These are phyloP conservation scores for Callimorpha dominula DNA, from an alignment of 2,888 invertebrate genomes.

Conservation along the genomic window DNA sequence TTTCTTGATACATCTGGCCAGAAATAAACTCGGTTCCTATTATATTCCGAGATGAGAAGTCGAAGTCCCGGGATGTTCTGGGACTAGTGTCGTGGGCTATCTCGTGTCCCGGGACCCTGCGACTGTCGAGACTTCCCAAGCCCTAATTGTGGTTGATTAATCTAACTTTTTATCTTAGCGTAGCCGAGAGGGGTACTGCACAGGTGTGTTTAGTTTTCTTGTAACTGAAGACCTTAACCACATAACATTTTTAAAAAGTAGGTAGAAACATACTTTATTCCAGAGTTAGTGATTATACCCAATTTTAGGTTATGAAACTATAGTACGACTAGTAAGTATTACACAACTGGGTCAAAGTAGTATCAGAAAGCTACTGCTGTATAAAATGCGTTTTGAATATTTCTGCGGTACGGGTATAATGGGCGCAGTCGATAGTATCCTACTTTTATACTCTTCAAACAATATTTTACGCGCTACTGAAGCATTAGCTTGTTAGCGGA, in stretches of 20 bases:
- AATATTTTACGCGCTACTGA: background rate
- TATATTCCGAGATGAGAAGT: no score
- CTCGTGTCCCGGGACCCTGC: no score
- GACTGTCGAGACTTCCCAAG: no score
- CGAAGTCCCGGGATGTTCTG: no score
- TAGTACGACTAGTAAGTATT: slow-evolving; percentile 21
- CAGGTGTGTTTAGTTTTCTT: no score
- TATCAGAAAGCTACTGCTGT: slow-evolving; percentile 11
- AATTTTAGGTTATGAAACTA: slow-evolving; percentile 23
- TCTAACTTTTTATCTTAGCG: no score
- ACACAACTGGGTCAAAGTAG: slow-evolving; percentile 25
- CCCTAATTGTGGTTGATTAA: no score
- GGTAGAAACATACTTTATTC: background rate
- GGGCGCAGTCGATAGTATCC: background rate
- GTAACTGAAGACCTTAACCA: no score
- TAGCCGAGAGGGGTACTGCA: no score
- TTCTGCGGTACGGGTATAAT: slow-evolving; percentile 5
- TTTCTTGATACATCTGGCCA: no score
- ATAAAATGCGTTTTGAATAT: slow-evolving; percentile 16
- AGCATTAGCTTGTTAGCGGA: background rate
- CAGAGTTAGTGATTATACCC: slow-evolving; percentile 1
- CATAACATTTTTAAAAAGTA: background rate
- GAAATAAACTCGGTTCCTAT: no score
- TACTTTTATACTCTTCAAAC: slow-evolving; percentile 1
- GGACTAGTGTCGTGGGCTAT: no score